A percentile compares a stretch with the other conserved stretches of the same genome.
Conservation (phyloP, 1,140 invertebrate genomes). For the Potamilus streckersoni region DNA sequence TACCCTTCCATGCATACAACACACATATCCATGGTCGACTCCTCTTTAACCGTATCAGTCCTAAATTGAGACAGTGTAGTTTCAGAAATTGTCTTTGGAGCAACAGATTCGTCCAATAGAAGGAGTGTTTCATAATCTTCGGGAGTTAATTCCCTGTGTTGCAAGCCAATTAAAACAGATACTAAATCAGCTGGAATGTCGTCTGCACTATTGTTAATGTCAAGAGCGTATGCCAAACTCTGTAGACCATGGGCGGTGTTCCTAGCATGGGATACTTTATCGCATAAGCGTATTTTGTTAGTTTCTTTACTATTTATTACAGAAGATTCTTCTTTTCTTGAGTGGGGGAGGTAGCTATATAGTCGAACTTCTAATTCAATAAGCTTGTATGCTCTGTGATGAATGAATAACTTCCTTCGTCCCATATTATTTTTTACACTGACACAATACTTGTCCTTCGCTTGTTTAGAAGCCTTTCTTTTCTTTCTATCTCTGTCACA, state of each 20-base stretch:
- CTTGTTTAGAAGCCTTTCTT: conserved; percentile 49
- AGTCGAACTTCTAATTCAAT: conserved; percentile 42
- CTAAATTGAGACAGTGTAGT: conserved; percentile 39
- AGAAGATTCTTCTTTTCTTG: conserved; percentile 16
- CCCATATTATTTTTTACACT: conserved; percentile 56
- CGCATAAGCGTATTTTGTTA: conserved; percentile 6
- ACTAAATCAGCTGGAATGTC: conserved; percentile 38
- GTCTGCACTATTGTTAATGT: conserved; percentile 37
- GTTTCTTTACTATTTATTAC: too few species aligned
- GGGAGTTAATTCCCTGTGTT: conserved; percentile 58
- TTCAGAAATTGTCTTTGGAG: conserved; percentile 54
- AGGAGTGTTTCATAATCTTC: conserved; percentile 63
- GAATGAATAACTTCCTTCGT: conserved; percentile 50
- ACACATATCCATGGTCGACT: conserved; percentile 41
- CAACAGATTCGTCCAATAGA: conserved; percentile 51
- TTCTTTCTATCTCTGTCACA: conserved; percentile 43
- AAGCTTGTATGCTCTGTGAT: conserved; percentile 52
- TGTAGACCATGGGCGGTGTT: conserved; percentile 20
- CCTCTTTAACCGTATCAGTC: conserved; percentile 43
- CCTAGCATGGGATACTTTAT: background rate
- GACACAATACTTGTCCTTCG: conserved; percentile 53
- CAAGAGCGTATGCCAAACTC: conserved; percentile 47
- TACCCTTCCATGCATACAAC: conserved; percentile 59
- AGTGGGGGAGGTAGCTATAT: conserved; percentile 30
- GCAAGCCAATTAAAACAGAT: conserved; percentile 48